Evolutionary conservation across 1,140 invertebrate genomes (phyloP).

Genomic region (Cylas formicarius): DNA sequence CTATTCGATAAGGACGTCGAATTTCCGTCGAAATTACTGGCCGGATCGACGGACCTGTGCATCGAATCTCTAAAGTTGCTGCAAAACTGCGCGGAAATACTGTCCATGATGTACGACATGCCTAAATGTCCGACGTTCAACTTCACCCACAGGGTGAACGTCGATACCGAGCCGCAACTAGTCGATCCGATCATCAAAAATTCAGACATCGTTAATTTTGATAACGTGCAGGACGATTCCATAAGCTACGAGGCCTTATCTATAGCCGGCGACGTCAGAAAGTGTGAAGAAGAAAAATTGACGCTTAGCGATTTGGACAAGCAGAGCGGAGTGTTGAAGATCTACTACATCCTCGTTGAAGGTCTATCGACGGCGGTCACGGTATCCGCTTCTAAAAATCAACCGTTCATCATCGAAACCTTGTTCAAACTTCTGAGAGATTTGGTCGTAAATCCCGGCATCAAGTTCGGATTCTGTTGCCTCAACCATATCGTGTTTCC

Average conservation of each 20-base stretch:
- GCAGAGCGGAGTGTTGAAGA: slow-evolving; percentile 76
- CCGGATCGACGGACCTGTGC: slow-evolving; percentile 57
- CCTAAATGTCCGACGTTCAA: slow-evolving; percentile 89
- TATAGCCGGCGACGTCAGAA: slow-evolving; percentile 48
- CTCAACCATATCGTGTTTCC: slow-evolving; percentile 84
- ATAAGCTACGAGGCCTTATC: slow-evolving; percentile 56
- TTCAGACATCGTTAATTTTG: slow-evolving; percentile 56
- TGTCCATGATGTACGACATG: slow-evolving; percentile 90
- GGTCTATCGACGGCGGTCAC: slow-evolving; percentile 76
- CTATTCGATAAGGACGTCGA: slow-evolving; percentile 23
- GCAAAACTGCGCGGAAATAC: slow-evolving; percentile 74
- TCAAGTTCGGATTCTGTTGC: slow-evolving; percentile 80
- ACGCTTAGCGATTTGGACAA: slow-evolving; percentile 67
- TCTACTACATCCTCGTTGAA: slow-evolving; percentile 88
- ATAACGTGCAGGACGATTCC: slow-evolving; percentile 45
- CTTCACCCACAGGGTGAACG: slow-evolving; percentile 78
- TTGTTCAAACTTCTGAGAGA: slow-evolving; percentile 76
- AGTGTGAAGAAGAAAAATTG: slow-evolving; percentile 49
- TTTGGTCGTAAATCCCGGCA: slow-evolving; percentile 67
- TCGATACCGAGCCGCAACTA: slow-evolving; percentile 66
- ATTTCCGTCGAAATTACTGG: slow-evolving; percentile 22
- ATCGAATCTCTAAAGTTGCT: slow-evolving; percentile 80
- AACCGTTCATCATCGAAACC: slow-evolving; percentile 78
- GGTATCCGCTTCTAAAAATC: slow-evolving; percentile 73
- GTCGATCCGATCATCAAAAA: slow-evolving; percentile 83